Evolutionary conservation across 1,140 invertebrate species (phyloP), one percentile per base, ranked within the genome.

Genomic region (Ceratosolen solmsi): DNA sequence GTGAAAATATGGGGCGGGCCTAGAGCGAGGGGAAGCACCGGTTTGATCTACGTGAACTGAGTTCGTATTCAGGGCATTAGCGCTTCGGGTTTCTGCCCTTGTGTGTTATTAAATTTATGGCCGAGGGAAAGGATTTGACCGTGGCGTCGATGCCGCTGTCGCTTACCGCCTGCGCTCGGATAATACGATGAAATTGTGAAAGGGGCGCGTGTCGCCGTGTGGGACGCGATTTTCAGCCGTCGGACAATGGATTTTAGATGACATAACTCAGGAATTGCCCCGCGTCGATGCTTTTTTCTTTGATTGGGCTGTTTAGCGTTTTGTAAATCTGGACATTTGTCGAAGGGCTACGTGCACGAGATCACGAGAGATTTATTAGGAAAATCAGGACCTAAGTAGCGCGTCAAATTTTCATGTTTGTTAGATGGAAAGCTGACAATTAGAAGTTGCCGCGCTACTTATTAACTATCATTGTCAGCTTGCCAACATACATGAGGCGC

Each of bases 41-140:
- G n/a, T n/a, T n/a, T n/a, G n/a, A n/a, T n/a, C n/a, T n/a, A n/a
- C n/a, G n/a, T n/a, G n/a, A n/a, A n/a, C n/a, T n/a, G n/a, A n/a
- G n/a, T n/a, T n/a, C n/a, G n/a, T n/a, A n/a, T n/a, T 9, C 17
- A 49, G 13, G 36, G 72, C 74, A 82, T 85, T 84, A 84, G 25
- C 13, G 49, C 30, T 33, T 71, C 80, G 70, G 72, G 80, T 84
- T 84, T 82, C 74, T 80, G 74, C 78, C 30, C 79, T 68, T 46
- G 70, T 81, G 77, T 79, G 84, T 85, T 84, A 85, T 83, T 84
- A 79, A 85, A 85, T 85, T 85, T 85, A 85, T 84, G 85, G 60
- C 70, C 74, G 63, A 75, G 75, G 72, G 60, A 82, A 84, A 78
- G 79, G 80, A 81, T n/a, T n/a, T n/a, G n/a, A n/a, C n/a, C n/a